phyloP scores from a whole-genome alignment of 1,140 invertebrate species.

The Drosophila asahinai region DNA sequence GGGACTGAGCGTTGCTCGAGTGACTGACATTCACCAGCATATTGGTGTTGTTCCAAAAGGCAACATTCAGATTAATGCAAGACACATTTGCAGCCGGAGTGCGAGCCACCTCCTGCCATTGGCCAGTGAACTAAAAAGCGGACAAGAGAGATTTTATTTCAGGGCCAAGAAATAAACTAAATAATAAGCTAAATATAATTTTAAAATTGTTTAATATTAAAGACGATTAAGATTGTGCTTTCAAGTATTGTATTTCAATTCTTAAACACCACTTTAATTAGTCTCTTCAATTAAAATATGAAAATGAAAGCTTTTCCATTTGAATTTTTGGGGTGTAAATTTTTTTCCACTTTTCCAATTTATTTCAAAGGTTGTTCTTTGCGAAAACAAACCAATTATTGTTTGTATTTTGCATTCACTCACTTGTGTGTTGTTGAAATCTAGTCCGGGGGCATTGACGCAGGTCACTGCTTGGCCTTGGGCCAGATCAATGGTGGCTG shows the following conservation, averaged over 20 bases:
- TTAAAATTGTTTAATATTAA: no score
- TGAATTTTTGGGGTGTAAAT: no score
- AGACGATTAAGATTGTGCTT: no score
- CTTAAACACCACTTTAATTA: no score
- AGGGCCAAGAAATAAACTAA: neutral
- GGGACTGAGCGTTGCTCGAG: conserved; percentile 24
- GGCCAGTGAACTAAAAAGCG: conserved; percentile 30
- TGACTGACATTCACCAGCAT: conserved; percentile 45
- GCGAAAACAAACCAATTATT: neutral
- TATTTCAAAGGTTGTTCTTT: no score
- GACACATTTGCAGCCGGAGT: conserved; percentile 25
- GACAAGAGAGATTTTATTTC: neutral
- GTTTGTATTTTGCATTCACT: conserved; percentile 26
- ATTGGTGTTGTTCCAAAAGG: neutral
- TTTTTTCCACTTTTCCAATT: no score
- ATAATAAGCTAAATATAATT: neutral
- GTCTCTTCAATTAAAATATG: no score
- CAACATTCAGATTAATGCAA: conserved; percentile 27
- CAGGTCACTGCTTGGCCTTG: conserved; percentile 9
- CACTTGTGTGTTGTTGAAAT: conserved; percentile 56
- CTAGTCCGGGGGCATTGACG: neutral
- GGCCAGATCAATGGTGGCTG: conserved; percentile 13
- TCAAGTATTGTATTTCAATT: no score
- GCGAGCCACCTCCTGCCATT: conserved; percentile 57
- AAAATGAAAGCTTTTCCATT: no score